phyloP scores from a whole-genome alignment of 2,797 vertebrate genomes.

The Lepus oiostolus region DNA sequence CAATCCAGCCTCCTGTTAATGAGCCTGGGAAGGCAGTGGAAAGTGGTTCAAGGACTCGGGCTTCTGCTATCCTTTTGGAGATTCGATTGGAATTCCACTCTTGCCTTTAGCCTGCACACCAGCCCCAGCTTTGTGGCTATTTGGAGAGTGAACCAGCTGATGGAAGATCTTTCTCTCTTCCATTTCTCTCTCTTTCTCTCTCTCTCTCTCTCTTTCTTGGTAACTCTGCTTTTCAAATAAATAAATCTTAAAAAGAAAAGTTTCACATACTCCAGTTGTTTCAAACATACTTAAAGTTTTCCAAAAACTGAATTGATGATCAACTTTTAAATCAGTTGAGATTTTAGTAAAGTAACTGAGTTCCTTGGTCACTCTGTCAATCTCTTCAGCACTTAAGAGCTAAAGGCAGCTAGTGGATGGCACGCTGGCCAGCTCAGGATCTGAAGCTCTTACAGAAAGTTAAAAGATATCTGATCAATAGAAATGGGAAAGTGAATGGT shows the following conservation, averaged over 20 bases:
- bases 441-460: background rate
- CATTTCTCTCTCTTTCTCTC: too few species aligned
- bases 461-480: constrained; percentile 1
- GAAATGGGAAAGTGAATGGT: constrained; percentile 20
- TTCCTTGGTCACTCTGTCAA: background rate
- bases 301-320: background rate
- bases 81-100: too few species aligned
- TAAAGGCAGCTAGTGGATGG: background rate
- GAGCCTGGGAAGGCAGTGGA: too few species aligned
- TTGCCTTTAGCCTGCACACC: too few species aligned
- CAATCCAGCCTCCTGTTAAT: too few species aligned
- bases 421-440: background rate
- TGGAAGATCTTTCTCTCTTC: too few species aligned
- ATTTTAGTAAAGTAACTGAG: constrained; percentile 23
- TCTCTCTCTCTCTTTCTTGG: too few species aligned
- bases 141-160: too few species aligned
- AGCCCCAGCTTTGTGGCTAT: too few species aligned
- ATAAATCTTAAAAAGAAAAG: background rate
- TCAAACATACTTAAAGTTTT: constrained; percentile 24
- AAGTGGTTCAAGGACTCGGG: too few species aligned
- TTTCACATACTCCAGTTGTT: background rate
- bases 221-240: too few species aligned
- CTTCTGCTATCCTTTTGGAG: too few species aligned
- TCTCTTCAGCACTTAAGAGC: background rate
- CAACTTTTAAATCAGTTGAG: constrained; percentile 31